These are phyloP conservation scores for Melanotus villosus DNA, from an alignment of 2,888 invertebrate species.

Conservation along the genomic window DNA sequence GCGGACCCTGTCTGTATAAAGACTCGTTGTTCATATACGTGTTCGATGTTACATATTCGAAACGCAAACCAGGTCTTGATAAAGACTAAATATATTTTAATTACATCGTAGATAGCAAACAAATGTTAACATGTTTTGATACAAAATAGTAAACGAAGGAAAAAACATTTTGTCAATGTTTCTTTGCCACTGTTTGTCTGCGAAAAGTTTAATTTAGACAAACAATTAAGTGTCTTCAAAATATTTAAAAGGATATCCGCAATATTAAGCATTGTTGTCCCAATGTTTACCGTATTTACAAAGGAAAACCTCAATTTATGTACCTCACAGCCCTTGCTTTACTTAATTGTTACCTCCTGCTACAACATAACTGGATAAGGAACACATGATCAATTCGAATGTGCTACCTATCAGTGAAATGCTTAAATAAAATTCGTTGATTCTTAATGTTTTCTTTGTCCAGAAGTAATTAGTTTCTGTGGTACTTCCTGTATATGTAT, in stretches of 20 bases:
- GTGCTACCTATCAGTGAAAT: not conserved
- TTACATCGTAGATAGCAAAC: constrained; percentile 64
- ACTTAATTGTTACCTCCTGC: constrained; percentile 47
- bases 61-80: constrained; percentile 58
- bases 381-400: constrained; percentile 21
- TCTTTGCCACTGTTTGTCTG: constrained; percentile 45
- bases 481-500: constrained; percentile 34
- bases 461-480: constrained; percentile 29
- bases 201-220: constrained; percentile 37
- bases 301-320: constrained; percentile 40
- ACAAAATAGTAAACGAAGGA: constrained; percentile 57
- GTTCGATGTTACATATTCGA: constrained; percentile 64
- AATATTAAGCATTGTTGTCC: constrained; percentile 52
- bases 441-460: constrained; percentile 36
- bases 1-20: constrained; percentile 62
- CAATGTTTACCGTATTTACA: constrained; percentile 40
- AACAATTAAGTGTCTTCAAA: constrained; percentile 41
- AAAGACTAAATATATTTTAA: constrained; percentile 63
- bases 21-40: constrained; percentile 60
- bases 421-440: constrained; percentile 1
- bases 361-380: constrained; percentile 32
- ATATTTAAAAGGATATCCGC: constrained; percentile 34
- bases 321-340: constrained; percentile 40
- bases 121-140: constrained; percentile 68
- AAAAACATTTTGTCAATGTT: constrained; percentile 55